These are phyloP conservation scores for Elachura formosa DNA, from an alignment of 2,113 vertebrate genomes.

Conservation along the genomic window DNA sequence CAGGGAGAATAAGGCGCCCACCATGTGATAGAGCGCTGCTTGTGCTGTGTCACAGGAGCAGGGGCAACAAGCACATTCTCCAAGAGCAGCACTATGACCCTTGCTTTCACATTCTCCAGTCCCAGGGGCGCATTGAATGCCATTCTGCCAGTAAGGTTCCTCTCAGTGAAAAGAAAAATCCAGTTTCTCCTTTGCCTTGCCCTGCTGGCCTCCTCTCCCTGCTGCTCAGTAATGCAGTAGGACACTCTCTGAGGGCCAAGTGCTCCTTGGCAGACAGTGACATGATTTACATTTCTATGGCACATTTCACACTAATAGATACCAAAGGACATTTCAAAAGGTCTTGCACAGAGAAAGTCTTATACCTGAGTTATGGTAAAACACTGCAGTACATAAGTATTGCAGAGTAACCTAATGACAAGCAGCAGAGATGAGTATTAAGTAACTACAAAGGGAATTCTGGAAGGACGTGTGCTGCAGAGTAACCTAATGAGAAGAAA, in stretches of 20 bases:
- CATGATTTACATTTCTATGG: background rate
- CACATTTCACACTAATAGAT: background rate
- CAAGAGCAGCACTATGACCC: fast-evolving
- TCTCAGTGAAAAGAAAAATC: background rate
- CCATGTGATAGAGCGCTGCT: background rate
- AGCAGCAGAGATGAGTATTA: background rate
- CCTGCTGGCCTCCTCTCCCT: background rate
- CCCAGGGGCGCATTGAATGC: background rate
- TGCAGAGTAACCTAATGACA: background rate
- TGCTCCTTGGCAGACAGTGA: background rate
- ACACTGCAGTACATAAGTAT: background rate
- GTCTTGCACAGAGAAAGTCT: background rate
- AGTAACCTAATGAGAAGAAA: background rate
- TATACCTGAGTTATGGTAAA: background rate
- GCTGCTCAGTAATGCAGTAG: background rate
- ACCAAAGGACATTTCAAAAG: conserved; percentile 5
- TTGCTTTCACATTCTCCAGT: background rate
- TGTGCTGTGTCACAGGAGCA: background rate
- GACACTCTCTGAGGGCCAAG: background rate
- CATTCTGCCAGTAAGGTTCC: background rate
- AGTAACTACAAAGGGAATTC: background rate
- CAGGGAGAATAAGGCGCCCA: background rate
- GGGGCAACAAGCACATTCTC: background rate
- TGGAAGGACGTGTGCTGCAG: no score
- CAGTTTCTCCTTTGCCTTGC: background rate